Base-by-base conservation (phyloP, 2,113 vertebrate species). In the Sinocyclocheilus rhinocerous region DNA sequence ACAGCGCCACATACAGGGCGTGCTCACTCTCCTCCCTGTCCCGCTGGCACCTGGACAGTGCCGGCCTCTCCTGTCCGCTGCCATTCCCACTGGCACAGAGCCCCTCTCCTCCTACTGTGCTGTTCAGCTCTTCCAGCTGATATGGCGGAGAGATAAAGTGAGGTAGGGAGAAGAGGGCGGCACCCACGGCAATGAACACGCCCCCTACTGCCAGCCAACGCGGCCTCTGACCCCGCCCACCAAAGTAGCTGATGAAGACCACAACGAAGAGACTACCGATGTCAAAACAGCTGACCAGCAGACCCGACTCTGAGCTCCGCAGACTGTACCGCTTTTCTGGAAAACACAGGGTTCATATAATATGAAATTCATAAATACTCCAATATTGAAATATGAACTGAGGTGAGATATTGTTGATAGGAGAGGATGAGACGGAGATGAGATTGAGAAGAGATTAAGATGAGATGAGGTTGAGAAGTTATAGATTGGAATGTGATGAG, bases 241-340 rank as follows among this genome's bases (percentile, higher is more conserved):
- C 98, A 0, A 99, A 99, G 93, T 99, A 99, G 93, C 98, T 99
- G 94, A 99, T 98, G 89, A 99, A 99, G 81, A 99, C 97, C 63
- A 99, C 98, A 86, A 99, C 97, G 57, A 98, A 87, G 82, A 99
- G 95, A 92, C 98, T 99, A 67, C 98, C 98, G 3, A 99, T 97
- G 95, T 99, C 98, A 86, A 99, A 99, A 87, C 98, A 99, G 95
- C 98, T 99, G 92, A 99, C 98, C 36, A 99, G 95, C 83, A 99
- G 95, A 89, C 98, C 98, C 0, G 98, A 99, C 88, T 99, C 98
- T 0, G 97, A 99, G 90, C 98, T 99, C 88, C 97, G 95, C 45
- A 99, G 95, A 87, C 97, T 99, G 93, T 99, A 99, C 55, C 98
- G 93, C 92, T 97, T 96, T 93, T 99, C 98, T 89, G 50, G 29